Conservation (phyloP, 2,113 vertebrate genomes). For the Rafetus swinhoei region DNA sequence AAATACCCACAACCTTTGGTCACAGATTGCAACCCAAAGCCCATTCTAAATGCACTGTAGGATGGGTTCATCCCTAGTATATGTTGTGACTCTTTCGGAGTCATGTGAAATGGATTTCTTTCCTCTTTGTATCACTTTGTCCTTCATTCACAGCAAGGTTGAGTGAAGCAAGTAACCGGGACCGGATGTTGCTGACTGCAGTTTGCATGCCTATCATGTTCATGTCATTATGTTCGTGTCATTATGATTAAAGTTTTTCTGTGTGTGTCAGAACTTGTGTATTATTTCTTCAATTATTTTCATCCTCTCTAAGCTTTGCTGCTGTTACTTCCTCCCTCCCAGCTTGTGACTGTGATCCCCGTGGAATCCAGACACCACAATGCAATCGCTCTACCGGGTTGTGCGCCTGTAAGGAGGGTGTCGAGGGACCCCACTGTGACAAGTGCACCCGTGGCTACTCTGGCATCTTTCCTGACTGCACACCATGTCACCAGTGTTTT, state of each 20-base stretch:
- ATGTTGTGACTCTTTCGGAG: background rate
- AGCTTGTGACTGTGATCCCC: conserved; percentile 95
- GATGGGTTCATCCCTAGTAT: background rate
- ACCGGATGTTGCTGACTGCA: background rate
- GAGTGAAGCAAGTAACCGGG: background rate
- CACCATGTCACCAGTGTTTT: conserved; percentile 94
- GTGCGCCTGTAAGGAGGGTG: conserved; percentile 89
- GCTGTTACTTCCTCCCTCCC: background rate
- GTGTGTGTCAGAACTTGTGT: background rate
- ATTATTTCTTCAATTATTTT: background rate
- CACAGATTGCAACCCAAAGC: background rate
- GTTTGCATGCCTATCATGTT: background rate
- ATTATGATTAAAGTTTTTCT: background rate
- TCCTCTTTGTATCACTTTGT: background rate
- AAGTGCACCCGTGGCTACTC: conserved; percentile 91
- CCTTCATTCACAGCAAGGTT: background rate
- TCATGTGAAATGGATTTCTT: background rate
- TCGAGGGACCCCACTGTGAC: conserved; percentile 88
- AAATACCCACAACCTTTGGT: background rate
- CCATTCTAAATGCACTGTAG: background rate
- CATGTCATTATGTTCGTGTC: background rate
- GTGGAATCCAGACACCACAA: conserved; percentile 85
- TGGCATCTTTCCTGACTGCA: conserved; percentile 89
- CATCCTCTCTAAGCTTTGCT: background rate
- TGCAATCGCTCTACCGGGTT: conserved; percentile 88